Percentiles rank a stretch among this genome's conserved stretches.
Conservation (phyloP, 2,113 vertebrate genomes). For the Rallus limicola region DNA sequence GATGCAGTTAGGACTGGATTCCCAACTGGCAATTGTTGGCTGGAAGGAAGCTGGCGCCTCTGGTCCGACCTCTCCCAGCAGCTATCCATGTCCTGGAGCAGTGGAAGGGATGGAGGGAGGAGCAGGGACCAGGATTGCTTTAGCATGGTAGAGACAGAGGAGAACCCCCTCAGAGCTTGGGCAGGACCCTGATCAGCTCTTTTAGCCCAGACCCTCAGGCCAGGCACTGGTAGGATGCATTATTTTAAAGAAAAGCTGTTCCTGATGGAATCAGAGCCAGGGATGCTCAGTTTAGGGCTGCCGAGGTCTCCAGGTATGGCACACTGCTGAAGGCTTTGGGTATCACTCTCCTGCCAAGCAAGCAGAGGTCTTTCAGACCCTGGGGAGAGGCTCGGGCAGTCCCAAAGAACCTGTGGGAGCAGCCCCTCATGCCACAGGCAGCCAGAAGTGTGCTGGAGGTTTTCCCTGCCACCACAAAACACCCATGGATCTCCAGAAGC, state of each 20-base stretch:
- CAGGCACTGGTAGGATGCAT: background rate
- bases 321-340: background rate
- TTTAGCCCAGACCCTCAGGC: background rate
- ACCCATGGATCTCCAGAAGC: background rate
- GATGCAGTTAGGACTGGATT: background rate
- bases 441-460: background rate
- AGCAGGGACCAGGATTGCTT: background rate
- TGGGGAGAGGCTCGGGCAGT: background rate
- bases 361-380: background rate
- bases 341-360: background rate
- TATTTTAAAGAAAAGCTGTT: background rate
- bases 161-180: background rate
- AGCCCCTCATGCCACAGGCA: fast-evolving
- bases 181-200: background rate
- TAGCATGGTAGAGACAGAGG: background rate
- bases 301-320: background rate
- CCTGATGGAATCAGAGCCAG: background rate
- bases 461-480: fast-evolving
- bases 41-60: background rate
- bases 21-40: background rate
- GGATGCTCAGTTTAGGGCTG: background rate
- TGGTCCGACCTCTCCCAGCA: background rate
- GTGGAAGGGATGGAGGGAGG: fast-evolving
- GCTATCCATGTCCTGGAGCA: background rate
- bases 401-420: fast-evolving